Evolutionary conservation across 2,113 vertebrate species (phyloP).

Genomic region (Salvelinus alpinus): DNA sequence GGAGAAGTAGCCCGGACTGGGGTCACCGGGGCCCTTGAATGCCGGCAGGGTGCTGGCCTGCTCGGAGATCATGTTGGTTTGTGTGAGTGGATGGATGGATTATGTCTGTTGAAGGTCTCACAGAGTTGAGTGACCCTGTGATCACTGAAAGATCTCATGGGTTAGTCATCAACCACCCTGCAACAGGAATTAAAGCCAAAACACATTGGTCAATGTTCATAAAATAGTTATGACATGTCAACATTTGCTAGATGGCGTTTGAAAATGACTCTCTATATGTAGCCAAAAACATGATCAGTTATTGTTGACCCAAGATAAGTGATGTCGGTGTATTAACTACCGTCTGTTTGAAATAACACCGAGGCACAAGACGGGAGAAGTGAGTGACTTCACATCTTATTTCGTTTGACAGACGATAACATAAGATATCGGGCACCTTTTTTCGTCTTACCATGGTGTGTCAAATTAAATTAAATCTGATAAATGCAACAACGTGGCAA

Average conservation of each 20-base stretch:
- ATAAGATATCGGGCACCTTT: not conserved
- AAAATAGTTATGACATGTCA: too few species aligned
- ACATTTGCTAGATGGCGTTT: too few species aligned
- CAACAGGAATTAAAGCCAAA: too few species aligned
- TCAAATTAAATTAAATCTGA: too few species aligned
- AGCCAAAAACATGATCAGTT: not conserved
- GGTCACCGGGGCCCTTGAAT: conserved; percentile 40
- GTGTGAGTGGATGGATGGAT: not conserved
- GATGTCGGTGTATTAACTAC: not conserved
- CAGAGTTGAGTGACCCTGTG: not conserved
- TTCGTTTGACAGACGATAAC: not conserved
- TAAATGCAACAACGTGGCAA: too few species aligned
- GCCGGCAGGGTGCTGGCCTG: conserved; percentile 14
- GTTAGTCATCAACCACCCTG: not conserved
- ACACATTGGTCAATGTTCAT: too few species aligned
- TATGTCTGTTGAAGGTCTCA: conserved; percentile 6
- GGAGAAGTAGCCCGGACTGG: conserved; percentile 78
- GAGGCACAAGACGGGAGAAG: not conserved
- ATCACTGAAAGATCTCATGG: not conserved
- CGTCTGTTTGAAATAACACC: not conserved
- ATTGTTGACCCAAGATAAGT: not conserved
- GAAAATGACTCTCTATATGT: too few species aligned
- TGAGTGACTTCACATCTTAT: not conserved
- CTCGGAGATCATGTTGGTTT: not conserved
- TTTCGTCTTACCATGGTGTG: too few species aligned